Base-by-base conservation (phyloP, 1,140 invertebrate genomes). In the Mya arenaria region DNA sequence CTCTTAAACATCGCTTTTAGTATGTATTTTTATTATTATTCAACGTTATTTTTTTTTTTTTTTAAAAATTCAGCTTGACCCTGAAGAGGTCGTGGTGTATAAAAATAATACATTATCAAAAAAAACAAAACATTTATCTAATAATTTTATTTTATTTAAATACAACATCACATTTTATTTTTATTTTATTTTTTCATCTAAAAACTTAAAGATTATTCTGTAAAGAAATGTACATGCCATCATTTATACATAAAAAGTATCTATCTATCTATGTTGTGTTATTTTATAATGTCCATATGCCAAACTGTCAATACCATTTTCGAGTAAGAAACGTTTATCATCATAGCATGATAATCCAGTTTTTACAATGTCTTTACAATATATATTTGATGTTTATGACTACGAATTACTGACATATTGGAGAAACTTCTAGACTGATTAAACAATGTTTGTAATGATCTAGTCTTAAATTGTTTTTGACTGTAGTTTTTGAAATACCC, bases 251-350 rank as follows among this genome's bases (percentile, higher is more conserved):
- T 10, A 25, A 30, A 4, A 8, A 25, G 19, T 62, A n/a, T n/a
- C n/a, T n/a, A n/a, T n/a, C n/a, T n/a, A n/a, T n/a, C n/a, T n/a
- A n/a, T 37, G 41, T 65, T 36, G 4, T 6, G 15, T 44, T 32
- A 74, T 36, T 48, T 63, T 48, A 34, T 65, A 77, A 65, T 77
- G 73, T 30, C 73, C 73, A 65, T 77, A 77, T 6, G 73, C 73
- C 2, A 30, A 65, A 41, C 73, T 65, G 52, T 39, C 19, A 10
- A 48, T 71, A 2, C 41, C 73, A 65, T 63, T 44, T 19, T 39
- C 71, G 10, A 48, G 19, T 4, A 63, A 41, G 36, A 63, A 77
- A 2, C 73, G n/a, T 36, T 77, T 77, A 34, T 77, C 73, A 52
- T 77, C 73, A 48, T 48, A 77, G 25, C 17, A 25, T n/a, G 58